Percentiles rank a stretch among this genome's conserved stretches.
Evolutionary conservation across 2,113 vertebrate species (phyloP).

Genomic region (Zosterops japonicus): DNA sequence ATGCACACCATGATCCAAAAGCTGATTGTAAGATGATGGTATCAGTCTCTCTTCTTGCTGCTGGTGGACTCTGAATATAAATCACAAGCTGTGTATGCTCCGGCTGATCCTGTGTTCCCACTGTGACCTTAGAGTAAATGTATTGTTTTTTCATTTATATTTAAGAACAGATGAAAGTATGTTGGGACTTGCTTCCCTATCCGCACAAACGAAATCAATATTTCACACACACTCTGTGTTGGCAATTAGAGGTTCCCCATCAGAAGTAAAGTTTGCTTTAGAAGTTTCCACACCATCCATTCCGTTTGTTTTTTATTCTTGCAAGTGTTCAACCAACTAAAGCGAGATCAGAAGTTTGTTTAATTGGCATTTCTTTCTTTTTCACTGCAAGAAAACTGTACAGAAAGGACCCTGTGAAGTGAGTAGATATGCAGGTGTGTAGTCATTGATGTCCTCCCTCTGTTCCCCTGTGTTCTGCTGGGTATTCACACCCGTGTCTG

Average conservation of each 20-base stretch:
- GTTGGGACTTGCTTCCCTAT: slow-evolving; percentile 35
- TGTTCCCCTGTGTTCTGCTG: background rate
- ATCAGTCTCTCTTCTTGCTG: slow-evolving; percentile 32
- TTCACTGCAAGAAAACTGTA: background rate
- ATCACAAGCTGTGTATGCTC: slow-evolving; percentile 32
- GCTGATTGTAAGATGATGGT: slow-evolving; percentile 19
- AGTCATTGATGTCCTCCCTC: background rate
- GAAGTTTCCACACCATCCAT: background rate
- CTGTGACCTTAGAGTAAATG: slow-evolving; percentile 59
- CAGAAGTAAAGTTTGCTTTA: background rate
- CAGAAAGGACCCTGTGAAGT: background rate
- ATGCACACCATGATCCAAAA: slow-evolving; percentile 46
- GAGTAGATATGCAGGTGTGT: background rate
- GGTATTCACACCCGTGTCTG: background rate
- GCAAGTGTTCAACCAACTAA: background rate
- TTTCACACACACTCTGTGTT: slow-evolving; percentile 30
- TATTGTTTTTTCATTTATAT: slow-evolving; percentile 74
- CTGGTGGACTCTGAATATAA: slow-evolving; percentile 52
- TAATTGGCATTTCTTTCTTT: slow-evolving; percentile 9
- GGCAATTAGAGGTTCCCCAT: slow-evolving; percentile 29
- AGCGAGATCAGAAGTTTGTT: background rate
- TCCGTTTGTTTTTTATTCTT: background rate
- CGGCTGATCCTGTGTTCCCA: slow-evolving; percentile 38
- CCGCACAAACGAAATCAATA: slow-evolving; percentile 41
- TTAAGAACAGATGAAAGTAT: slow-evolving; percentile 71